Evolutionary conservation across 2,888 invertebrate genomes (phyloP).

Genomic region (Tiliacea citrago): DNA sequence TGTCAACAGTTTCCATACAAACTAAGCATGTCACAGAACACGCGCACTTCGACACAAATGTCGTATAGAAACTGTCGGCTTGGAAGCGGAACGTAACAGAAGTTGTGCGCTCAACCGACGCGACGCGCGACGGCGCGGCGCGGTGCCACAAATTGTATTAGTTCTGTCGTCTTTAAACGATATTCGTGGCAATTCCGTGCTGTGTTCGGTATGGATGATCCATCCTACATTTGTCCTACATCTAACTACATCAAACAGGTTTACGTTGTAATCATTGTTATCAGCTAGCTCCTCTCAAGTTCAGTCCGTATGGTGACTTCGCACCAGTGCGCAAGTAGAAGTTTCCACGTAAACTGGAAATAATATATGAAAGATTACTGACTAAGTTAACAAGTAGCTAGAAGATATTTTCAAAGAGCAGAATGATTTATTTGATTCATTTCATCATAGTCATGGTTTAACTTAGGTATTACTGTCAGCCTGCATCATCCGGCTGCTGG

Average conservation of each 20-base stretch:
- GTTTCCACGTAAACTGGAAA: constrained; percentile 79
- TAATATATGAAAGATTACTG: too few species aligned
- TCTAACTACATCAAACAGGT: background rate
- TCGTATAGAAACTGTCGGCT: background rate
- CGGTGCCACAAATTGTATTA: too few species aligned
- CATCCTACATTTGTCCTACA: background rate
- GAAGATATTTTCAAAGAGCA: background rate
- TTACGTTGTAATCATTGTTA: background rate
- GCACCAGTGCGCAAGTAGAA: constrained; percentile 80
- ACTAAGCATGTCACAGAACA: background rate
- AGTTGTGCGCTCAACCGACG: too few species aligned
- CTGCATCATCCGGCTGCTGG: too few species aligned
- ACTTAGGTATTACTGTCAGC: too few species aligned
- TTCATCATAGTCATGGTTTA: background rate
- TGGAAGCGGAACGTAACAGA: too few species aligned
- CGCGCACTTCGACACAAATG: too few species aligned
- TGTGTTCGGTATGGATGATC: background rate
- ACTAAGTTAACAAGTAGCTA: too few species aligned
- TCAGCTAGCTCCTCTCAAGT: constrained; percentile 73
- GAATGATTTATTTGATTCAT: background rate
- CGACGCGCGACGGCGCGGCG: background rate
- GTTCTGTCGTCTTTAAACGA: background rate
- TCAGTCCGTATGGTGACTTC: constrained; percentile 75
- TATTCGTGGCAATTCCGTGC: background rate
- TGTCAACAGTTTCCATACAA: background rate